Percentiles rank a stretch among this genome's conserved stretches.
phyloP scores from a whole-genome alignment of 2,888 invertebrate species.

The Drosophila algonquin region DNA sequence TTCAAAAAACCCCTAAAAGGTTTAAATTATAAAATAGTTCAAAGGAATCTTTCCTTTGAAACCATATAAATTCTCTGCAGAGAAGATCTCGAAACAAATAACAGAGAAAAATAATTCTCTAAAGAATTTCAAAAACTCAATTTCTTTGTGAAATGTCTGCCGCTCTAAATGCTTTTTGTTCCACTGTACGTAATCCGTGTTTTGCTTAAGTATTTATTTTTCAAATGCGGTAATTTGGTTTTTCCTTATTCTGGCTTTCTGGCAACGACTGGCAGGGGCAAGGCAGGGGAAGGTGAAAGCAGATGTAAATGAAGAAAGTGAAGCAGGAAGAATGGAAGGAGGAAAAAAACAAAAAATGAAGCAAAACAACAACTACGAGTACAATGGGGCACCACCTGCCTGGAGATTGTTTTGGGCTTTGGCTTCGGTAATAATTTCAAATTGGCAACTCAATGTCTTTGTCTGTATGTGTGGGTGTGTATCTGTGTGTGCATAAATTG shows the following conservation, averaged over 20 bases:
- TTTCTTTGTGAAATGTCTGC: too few species aligned
- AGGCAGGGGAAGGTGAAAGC: constrained; percentile 2
- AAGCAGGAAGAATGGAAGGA: not conserved
- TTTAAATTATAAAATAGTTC: too few species aligned
- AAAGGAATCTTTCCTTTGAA: too few species aligned
- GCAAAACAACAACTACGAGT: constrained; percentile 11
- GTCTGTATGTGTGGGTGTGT: constrained; percentile 25
- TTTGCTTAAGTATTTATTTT: constrained; percentile 39
- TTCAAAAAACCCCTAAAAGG: too few species aligned
- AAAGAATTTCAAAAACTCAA: too few species aligned
- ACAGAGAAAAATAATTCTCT: too few species aligned
- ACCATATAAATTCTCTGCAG: too few species aligned
- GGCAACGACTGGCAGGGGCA: not conserved
- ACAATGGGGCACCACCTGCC: constrained; percentile 59
- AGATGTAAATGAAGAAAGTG: constrained; percentile 35
- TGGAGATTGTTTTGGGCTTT: constrained; percentile 36
- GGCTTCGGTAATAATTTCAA: constrained; percentile 71
- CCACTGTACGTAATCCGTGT: constrained; percentile 37
- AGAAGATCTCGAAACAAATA: not conserved
- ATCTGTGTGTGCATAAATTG: constrained; percentile 60
- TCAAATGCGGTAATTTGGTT: constrained; percentile 72
- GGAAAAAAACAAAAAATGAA: not conserved
- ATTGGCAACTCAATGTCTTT: constrained; percentile 61
- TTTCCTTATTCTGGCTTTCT: constrained; percentile 43
- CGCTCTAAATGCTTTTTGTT: not conserved